These are phyloP conservation scores for Thecocarcelia acutangulata DNA, from an alignment of 2,888 invertebrate species.

Conservation along the genomic window DNA sequence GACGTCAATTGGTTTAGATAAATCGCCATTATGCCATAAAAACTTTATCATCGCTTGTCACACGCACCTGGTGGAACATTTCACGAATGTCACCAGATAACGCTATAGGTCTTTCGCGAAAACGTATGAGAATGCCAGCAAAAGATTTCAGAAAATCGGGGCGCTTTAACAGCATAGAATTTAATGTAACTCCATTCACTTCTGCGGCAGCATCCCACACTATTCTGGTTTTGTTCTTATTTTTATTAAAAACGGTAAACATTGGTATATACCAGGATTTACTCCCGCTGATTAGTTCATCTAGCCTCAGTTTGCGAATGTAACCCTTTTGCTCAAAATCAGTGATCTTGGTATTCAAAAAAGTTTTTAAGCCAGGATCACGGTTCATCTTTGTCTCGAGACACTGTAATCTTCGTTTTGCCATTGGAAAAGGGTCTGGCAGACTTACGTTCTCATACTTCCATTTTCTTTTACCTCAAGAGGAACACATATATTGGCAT, in stretches of 20 bases:
- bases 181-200: background rate
- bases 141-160: constrained; percentile 2
- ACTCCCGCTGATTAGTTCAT: no score
- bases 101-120: background rate
- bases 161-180: constrained; percentile 8
- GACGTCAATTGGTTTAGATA: constrained; percentile 27
- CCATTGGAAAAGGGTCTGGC: background rate
- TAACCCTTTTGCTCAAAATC: background rate
- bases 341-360: background rate
- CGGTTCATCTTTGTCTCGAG: background rate
- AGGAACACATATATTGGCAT: background rate
- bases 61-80: no score
- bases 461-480: no score
- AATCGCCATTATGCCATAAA: constrained; percentile 27
- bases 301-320: background rate
- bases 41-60: no score
- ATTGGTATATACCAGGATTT: constrained; percentile 31
- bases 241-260: background rate
- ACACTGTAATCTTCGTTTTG: background rate
- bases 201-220: constrained; percentile 9
- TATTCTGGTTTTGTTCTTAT: no score
- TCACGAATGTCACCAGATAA: no score
- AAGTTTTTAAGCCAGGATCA: background rate
- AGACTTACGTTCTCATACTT: background rate
- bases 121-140: background rate